Conservation (phyloP, 2,888 invertebrate genomes). For the Meandrusa payeni region DNA sequence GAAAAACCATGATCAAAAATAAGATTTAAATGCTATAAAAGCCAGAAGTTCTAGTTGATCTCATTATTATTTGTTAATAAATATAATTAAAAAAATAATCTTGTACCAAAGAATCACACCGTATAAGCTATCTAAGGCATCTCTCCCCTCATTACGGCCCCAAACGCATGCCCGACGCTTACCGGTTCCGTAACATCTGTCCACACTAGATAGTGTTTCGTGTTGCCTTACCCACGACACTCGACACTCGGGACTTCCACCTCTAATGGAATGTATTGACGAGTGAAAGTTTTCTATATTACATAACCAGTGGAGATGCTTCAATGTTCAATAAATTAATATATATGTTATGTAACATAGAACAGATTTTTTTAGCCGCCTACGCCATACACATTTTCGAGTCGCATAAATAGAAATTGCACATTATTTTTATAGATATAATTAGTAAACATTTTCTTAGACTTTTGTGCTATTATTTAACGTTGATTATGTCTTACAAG, state of each 20-base stretch:
- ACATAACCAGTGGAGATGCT: slow-evolving; percentile 25
- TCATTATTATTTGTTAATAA: no score
- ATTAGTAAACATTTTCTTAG: no score
- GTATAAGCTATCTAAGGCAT: slow-evolving; percentile 35
- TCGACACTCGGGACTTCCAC: slow-evolving; percentile 24
- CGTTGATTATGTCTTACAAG: no score
- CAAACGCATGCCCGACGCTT: slow-evolving; percentile 43
- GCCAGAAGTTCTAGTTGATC: no score
- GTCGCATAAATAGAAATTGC: no score
- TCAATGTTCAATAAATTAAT: slow-evolving; percentile 2
- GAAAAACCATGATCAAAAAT: no score
- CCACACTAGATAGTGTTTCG: slow-evolving; percentile 38
- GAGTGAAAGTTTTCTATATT: slow-evolving; percentile 27
- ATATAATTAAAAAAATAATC: no score
- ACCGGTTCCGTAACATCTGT: slow-evolving; percentile 71
- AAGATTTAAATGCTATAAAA: no score
- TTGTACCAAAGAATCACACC: slow-evolving; percentile 39
- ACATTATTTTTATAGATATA: no score
- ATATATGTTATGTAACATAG: no score
- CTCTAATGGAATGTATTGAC: slow-evolving; percentile 25
- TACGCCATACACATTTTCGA: no score
- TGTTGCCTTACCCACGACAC: slow-evolving; percentile 26
- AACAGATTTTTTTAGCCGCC: no score
- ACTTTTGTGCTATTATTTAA: background rate
- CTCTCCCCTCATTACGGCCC: slow-evolving; percentile 32